Evolutionary conservation across 1,140 invertebrate genomes (phyloP).

Genomic region (Papilio polytes): DNA sequence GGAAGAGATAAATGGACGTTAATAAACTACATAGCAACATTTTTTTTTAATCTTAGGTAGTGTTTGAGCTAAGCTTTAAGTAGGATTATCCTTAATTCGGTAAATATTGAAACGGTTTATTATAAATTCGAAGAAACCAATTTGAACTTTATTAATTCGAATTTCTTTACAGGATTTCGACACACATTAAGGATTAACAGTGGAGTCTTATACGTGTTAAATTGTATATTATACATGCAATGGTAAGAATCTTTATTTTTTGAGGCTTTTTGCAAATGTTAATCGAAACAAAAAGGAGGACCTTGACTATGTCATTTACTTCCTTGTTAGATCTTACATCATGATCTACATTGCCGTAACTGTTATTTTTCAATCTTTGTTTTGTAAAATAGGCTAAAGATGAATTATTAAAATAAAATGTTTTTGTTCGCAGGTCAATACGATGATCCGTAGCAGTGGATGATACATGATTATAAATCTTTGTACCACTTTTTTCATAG

Average conservation of each 20-base stretch:
- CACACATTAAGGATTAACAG: neutral
- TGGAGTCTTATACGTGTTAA: conserved; percentile 25
- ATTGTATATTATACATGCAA: conserved; percentile 4
- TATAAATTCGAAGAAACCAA: neutral
- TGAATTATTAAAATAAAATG: neutral
- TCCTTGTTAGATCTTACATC: too few relatives aligned
- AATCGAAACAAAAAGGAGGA: too few relatives aligned
- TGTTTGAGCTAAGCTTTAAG: neutral
- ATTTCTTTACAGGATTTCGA: conserved; percentile 11
- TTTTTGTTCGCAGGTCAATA: conserved; percentile 33
- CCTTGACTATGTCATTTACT: too few relatives aligned
- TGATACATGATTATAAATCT: neutral
- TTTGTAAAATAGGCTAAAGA: neutral
- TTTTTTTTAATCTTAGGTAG: neutral
- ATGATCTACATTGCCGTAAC: too few relatives aligned
- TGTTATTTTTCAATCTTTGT: neutral
- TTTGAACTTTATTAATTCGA: neutral
- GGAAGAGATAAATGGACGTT: neutral
- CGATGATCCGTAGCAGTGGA: conserved; percentile 17
- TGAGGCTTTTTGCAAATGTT: too few relatives aligned
- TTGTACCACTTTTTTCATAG: conserved; percentile 1
- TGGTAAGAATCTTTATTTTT: too few relatives aligned
- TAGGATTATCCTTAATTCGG: neutral
- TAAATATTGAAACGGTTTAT: conserved; percentile 19
- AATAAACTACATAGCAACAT: conserved; percentile 1